Base-by-base conservation (phyloP, 1,140 invertebrate species). In the Brachionus rotundiformis region DNA sequence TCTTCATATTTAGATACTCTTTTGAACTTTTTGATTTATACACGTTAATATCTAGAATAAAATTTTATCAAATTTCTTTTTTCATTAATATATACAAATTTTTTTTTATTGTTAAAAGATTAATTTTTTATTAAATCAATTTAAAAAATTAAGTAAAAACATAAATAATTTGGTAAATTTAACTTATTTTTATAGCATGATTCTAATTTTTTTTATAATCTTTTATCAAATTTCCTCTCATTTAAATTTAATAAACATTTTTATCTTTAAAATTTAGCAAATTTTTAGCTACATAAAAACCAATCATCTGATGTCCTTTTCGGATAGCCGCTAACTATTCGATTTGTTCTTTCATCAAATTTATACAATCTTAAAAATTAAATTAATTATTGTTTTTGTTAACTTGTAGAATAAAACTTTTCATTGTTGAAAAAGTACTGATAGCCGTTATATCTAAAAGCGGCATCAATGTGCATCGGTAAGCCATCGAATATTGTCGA, bases 281-380 rank as follows among this genome's bases (percentile, higher is more conserved):
- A 68, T 23, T 0, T 19, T 68, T 36, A 36, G 36, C 36, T 68
- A 33, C 63, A 68, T 33, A 68, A 68, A 36, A 68, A 36, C 63
- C 63, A 68, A 36, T 68, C 63, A 19, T 68, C 16, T 19, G 33
- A 33, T 16, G 31, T 36, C 1, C 6, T 10, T n/a, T 39, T 68
- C 19, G 63, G 63, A 36, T 68, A 68, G n/a, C 63, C 63, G 2
- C 25, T 41, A 19, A 27, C n/a, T 10, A 73, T 41, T 44, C 25
- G 16, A 23, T 31, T 31, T 10, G 10, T 13, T 73, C 41, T 73
- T 44, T 73, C 68, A 73, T 73, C 68, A 73, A 73, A 73, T 73
- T 73, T 73, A 13, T 44, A 73, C 11, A 31, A 25, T 11, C 68
- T 73, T 25, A 25, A 44, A 44, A 73, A 41, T 41, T n/a, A n/a